Conservation (phyloP, 2,113 vertebrate genomes). For the Collichthys lucidus region DNA sequence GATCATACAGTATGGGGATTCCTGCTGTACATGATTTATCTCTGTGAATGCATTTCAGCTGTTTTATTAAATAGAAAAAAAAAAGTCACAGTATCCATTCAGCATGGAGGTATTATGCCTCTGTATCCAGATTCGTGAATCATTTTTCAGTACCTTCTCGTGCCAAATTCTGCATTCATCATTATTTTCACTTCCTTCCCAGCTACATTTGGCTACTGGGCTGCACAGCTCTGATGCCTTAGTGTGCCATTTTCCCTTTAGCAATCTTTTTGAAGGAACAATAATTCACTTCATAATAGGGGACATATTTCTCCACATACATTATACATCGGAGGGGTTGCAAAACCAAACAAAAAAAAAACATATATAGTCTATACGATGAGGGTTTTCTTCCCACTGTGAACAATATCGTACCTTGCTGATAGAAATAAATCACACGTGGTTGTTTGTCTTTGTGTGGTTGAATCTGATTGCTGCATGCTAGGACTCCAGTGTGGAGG, state of each 20-base stretch:
- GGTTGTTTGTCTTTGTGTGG: constrained; percentile 62
- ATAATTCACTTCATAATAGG: background rate
- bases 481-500: constrained; percentile 54
- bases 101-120: constrained; percentile 13
- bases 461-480: constrained; percentile 60
- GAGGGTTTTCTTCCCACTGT: constrained; percentile 45
- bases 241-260: background rate
- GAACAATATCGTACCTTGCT: constrained; percentile 55
- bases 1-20: constrained; percentile 23
- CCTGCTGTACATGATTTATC: constrained; percentile 42
- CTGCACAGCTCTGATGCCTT: background rate
- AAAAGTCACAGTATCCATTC: constrained; percentile 10
- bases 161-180: constrained; percentile 24
- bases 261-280: background rate
- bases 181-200: background rate
- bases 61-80: constrained; percentile 46
- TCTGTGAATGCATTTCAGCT: constrained; percentile 29
- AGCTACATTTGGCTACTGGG: background rate
- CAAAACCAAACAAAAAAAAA: background rate
- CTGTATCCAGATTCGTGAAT: constrained; percentile 26
- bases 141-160: constrained; percentile 8
- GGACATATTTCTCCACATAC: background rate
- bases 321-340: background rate
- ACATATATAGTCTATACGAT: constrained; percentile 3
- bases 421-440: constrained; percentile 67